Evolutionary conservation across 2,888 invertebrate species (phyloP).

Genomic region (Salpingus planirostris): DNA sequence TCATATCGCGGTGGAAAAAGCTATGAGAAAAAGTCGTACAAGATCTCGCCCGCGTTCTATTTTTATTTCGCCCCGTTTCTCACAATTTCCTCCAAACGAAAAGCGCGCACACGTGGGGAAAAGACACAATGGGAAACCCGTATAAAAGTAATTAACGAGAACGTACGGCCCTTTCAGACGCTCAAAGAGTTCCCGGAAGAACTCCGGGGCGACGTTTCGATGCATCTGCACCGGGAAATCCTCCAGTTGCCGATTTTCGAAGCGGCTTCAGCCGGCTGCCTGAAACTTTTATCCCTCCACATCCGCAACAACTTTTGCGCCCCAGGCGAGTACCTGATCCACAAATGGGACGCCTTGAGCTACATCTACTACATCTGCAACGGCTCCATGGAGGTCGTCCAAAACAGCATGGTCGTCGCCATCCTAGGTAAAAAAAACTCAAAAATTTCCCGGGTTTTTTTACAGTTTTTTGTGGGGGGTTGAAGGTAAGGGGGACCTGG

Average conservation of each 20-base stretch:
- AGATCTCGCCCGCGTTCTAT: too few relatives aligned
- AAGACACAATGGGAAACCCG: too few relatives aligned
- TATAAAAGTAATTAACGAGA: too few relatives aligned
- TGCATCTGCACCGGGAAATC: conserved; percentile 92
- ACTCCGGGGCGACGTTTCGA: conserved; percentile 86
- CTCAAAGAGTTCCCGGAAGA: conserved; percentile 95
- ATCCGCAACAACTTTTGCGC: conserved; percentile 93
- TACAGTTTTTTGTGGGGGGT: conserved; percentile 1
- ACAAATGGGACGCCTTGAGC: conserved; percentile 87
- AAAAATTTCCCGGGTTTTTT: too few relatives aligned
- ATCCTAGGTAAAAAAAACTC: conserved; percentile 63
- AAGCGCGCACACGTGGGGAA: too few relatives aligned
- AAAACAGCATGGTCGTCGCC: conserved; percentile 93
- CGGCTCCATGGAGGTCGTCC: conserved; percentile 95
- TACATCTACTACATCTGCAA: conserved; percentile 94
- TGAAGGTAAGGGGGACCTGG: conserved; percentile 88
- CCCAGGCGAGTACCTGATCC: conserved; percentile 89
- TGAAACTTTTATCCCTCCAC: conserved; percentile 84
- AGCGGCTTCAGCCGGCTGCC: conserved; percentile 87
- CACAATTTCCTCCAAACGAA: too few relatives aligned
- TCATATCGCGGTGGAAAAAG: too few relatives aligned
- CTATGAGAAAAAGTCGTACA: too few relatives aligned
- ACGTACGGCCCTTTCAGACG: conserved; percentile 51
- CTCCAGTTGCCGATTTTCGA: conserved; percentile 91
- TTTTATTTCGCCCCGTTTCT: too few relatives aligned